Evolutionary conservation across 2,797 vertebrate species (phyloP).

Genomic region (Epinephelus coioides): DNA sequence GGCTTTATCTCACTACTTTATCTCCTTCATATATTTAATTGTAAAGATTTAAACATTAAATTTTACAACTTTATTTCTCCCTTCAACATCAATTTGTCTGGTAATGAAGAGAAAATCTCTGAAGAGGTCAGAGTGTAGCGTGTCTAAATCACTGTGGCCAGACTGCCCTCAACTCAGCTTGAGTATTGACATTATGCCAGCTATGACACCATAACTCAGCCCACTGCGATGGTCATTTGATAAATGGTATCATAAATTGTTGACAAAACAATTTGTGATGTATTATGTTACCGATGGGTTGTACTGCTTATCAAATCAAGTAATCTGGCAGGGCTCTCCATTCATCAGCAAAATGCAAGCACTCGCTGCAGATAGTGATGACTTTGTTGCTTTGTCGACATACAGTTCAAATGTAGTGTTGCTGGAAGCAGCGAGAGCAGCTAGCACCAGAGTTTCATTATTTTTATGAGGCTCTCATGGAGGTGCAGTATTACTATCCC

Average conservation of each 20-base stretch:
- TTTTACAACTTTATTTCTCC: constrained; percentile 62
- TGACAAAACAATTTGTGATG: constrained; percentile 92
- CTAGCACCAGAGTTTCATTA: constrained; percentile 57
- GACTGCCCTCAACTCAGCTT: constrained; percentile 86
- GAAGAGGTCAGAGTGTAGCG: constrained; percentile 80
- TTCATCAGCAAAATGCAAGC: constrained; percentile 87
- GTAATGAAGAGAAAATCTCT: constrained; percentile 86
- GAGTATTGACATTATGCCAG: constrained; percentile 90
- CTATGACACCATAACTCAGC: constrained; percentile 90
- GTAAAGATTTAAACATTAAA: constrained; percentile 69
- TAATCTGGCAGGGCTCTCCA: constrained; percentile 87
- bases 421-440: constrained; percentile 59
- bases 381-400: constrained; percentile 81
- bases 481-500: constrained; percentile 42
- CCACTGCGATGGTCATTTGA: constrained; percentile 89
- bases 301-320: constrained; percentile 91
- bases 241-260: constrained; percentile 91
- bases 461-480: constrained; percentile 62
- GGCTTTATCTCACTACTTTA: constrained; percentile 35
- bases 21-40: constrained; percentile 63
- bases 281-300: constrained; percentile 89
- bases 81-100: constrained; percentile 75
- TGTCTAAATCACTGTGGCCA: constrained; percentile 87
- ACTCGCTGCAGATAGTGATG: constrained; percentile 79
- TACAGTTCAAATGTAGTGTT: constrained; percentile 69